Evolutionary conservation across 2,113 vertebrate genomes (phyloP), one percentile per base, ranked within the genome.

Genomic region (Zapornia atra): DNA sequence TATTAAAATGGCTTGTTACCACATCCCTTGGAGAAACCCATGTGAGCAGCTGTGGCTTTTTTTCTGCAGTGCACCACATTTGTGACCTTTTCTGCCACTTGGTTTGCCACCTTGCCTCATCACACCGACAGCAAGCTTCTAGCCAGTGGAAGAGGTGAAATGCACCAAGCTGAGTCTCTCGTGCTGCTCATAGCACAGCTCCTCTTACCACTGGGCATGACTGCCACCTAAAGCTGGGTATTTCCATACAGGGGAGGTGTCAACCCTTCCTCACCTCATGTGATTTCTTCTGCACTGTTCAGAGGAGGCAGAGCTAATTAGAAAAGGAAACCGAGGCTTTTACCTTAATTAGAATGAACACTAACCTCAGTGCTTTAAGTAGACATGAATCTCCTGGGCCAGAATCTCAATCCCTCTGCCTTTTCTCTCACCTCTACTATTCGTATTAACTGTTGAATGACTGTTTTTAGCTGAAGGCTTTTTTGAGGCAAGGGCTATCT

Each of bases 111-210:
- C 29, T 78, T 46, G 19, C 31, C 65, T 73, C 2, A 0, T 7
- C 81, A 46, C 2, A 0, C 8, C 72, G 46, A 36, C 10, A 54
- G 2, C 2, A 10, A 40, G 6, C 4, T 11, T 38, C 3, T 53
- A 88, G n/a, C 25, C 1, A 0, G 21, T 40, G 54, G 69, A 88
- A 50, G 5, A 57, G 77, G 31, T 2, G 9, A 24, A 51, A 28
- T 15, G 21, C 31, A 54, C 44, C 11, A 7, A 86, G 28, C 6
- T 31, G 18, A 4, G 9, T 46, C 20, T 86, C 59, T 83, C 3
- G 0, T 7, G 15, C 9, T 65, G 72, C 50, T 86, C 44, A 26
- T 10, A 76, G 59, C 33, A 61, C 14, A 9, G 61, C 29, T 82
- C 3, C 0, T 83, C 65, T 88, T 40, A 54, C 8, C 26, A 9